phyloP scores from a whole-genome alignment of 2,888 invertebrate genomes.

The Clistopyga incitator region DNA sequence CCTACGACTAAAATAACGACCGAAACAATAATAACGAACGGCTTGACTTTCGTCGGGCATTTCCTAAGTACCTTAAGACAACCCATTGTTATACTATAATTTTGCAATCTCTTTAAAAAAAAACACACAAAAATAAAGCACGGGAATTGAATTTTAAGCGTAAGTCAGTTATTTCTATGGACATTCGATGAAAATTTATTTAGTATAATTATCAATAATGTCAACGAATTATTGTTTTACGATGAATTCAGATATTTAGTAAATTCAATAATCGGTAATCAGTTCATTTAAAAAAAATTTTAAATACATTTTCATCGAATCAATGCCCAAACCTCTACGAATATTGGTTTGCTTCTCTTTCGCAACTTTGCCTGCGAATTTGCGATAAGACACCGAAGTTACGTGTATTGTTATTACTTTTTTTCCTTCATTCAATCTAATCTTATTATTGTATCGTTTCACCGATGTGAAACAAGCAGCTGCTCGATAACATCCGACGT shows the following conservation, averaged over 20 bases:
- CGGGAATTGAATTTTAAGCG: slow-evolving; percentile 46
- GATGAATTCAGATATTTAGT: too few species aligned
- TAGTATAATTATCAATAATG: too few species aligned
- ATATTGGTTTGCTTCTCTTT: neutral
- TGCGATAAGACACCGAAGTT: slow-evolving; percentile 26
- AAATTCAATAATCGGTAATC: too few species aligned
- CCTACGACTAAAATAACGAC: slow-evolving; percentile 13
- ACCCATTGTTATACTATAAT: slow-evolving; percentile 58
- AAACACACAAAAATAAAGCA: slow-evolving; percentile 57
- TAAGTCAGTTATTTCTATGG: neutral
- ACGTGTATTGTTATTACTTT: slow-evolving; percentile 7
- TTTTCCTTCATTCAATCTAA: neutral
- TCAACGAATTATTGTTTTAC: too few species aligned
- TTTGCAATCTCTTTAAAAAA: slow-evolving; percentile 61
- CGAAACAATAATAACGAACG: slow-evolving; percentile 49
- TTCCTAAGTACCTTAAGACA: slow-evolving; percentile 65
- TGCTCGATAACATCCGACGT: slow-evolving; percentile 28
- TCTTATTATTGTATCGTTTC: slow-evolving; percentile 10
- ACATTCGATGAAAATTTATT: too few species aligned
- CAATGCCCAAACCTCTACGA: neutral
- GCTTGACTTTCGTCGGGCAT: slow-evolving; percentile 57
- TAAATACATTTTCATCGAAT: too few species aligned
- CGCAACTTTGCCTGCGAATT: slow-evolving; percentile 12
- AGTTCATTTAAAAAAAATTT: too few species aligned
- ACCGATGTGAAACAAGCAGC: slow-evolving; percentile 5